Evolutionary conservation across 2,888 invertebrate genomes (phyloP).

Genomic region (Xestia sexstrigata): DNA sequence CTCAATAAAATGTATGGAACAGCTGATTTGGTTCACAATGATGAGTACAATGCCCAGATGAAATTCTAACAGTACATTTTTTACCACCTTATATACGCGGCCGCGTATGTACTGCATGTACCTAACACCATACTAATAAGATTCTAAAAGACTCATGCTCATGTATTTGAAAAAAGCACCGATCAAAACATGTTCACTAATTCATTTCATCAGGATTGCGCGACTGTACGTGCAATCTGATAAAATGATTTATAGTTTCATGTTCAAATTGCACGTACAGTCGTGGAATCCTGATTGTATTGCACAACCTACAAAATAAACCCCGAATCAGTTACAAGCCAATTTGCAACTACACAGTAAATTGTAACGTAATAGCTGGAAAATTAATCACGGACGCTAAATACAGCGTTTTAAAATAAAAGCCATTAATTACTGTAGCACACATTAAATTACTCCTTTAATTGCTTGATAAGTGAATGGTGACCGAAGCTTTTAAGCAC

Average conservation of each 20-base stretch:
- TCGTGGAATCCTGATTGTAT: not conserved
- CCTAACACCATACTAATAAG: too few species aligned
- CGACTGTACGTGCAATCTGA: too few species aligned
- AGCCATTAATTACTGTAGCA: conserved; percentile 59
- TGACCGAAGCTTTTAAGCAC: conserved; percentile 73
- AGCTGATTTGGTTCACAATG: too few species aligned
- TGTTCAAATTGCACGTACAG: not conserved
- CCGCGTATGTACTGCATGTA: too few species aligned
- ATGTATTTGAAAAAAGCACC: too few species aligned
- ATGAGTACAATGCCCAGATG: too few species aligned
- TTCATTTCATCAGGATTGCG: not conserved
- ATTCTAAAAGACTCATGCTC: too few species aligned
- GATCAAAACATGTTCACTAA: not conserved
- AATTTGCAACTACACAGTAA: conserved; percentile 38
- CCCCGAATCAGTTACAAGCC: conserved; percentile 27
- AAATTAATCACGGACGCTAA: conserved; percentile 51
- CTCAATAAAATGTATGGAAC: too few species aligned
- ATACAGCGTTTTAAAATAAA: conserved; percentile 50
- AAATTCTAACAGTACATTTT: too few species aligned
- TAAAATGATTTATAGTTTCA: too few species aligned
- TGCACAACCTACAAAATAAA: conserved; percentile 15
- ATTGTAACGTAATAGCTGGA: conserved; percentile 20
- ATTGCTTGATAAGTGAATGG: conserved; percentile 77
- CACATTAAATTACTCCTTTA: conserved; percentile 74
- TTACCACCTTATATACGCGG: too few species aligned